Conservation (phyloP, 2,888 invertebrate species). For the Eulithis testata region DNA sequence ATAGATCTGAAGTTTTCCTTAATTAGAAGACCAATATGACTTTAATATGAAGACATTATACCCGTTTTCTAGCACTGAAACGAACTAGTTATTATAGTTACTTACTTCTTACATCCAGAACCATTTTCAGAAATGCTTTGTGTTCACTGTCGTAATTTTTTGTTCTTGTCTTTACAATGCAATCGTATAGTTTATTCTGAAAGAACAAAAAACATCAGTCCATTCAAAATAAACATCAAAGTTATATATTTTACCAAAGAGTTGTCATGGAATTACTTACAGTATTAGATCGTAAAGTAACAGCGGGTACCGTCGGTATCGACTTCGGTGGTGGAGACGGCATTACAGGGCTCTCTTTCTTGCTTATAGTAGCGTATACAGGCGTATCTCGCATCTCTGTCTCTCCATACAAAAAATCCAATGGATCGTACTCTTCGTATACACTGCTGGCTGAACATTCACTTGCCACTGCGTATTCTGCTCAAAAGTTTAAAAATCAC, state of each 20-base stretch:
- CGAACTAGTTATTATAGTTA: too few relatives aligned
- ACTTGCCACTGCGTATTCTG: slow-evolving; percentile 73
- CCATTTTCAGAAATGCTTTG: slow-evolving; percentile 92
- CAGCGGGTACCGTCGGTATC: slow-evolving; percentile 68
- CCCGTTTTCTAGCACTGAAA: too few relatives aligned
- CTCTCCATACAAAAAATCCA: slow-evolving; percentile 80
- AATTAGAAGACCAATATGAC: too few relatives aligned
- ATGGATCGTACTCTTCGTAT: slow-evolving; percentile 80
- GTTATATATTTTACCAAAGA: not conserved
- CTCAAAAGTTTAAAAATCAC: slow-evolving; percentile 12
- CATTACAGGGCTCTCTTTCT: slow-evolving; percentile 64
- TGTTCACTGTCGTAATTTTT: slow-evolving; percentile 90
- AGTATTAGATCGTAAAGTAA: slow-evolving; percentile 70
- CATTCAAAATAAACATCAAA: not conserved
- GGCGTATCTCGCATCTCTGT: slow-evolving; percentile 78
- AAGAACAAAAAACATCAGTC: slow-evolving; percentile 43
- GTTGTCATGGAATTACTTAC: slow-evolving; percentile 55
- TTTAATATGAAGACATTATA: too few relatives aligned
- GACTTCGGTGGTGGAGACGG: slow-evolving; percentile 80
- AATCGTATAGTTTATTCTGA: slow-evolving; percentile 88
- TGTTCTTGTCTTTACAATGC: slow-evolving; percentile 87
- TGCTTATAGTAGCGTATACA: slow-evolving; percentile 72
- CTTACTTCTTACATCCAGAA: slow-evolving; percentile 91
- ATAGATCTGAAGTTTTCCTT: too few relatives aligned
- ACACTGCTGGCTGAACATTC: slow-evolving; percentile 74